A percentile compares a stretch with the other conserved stretches of the same genome.
Evolutionary conservation across 2,888 invertebrate genomes (phyloP).

Genomic region (Magallana nippona): DNA sequence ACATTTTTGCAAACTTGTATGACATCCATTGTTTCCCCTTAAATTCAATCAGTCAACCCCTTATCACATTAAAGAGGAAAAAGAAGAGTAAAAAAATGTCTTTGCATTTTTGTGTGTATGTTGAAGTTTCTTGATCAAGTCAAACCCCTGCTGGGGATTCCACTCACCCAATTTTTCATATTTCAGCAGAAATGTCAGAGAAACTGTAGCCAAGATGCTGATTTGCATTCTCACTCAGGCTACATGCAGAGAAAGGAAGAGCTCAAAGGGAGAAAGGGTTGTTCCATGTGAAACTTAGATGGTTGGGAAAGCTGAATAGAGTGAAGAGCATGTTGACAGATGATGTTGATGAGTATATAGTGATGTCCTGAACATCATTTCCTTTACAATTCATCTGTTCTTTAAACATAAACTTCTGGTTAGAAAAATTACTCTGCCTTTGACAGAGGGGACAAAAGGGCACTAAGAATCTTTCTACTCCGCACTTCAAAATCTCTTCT

Average conservation of each 20-base stretch:
- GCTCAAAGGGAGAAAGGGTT: neutral
- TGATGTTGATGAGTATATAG: neutral
- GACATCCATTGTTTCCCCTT: too few species aligned
- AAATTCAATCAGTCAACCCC: neutral
- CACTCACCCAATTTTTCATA: slow-evolving; percentile 32
- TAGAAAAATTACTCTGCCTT: too few species aligned
- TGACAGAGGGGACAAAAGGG: too few species aligned
- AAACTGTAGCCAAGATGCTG: neutral
- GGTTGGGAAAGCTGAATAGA: slow-evolving; percentile 1
- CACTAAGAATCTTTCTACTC: too few species aligned
- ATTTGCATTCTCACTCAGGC: neutral
- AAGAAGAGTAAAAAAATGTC: neutral
- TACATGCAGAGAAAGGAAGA: slow-evolving; percentile 20
- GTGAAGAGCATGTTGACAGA: neutral
- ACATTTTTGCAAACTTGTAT: too few species aligned
- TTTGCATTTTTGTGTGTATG: neutral
- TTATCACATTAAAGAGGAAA: neutral
- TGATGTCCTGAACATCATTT: neutral
- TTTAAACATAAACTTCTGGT: too few species aligned
- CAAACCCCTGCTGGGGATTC: slow-evolving; percentile 11
- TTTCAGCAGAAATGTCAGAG: slow-evolving; percentile 19
- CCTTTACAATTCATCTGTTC: too few species aligned
- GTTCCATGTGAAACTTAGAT: slow-evolving; percentile 12
- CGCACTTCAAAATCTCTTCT: too few species aligned
- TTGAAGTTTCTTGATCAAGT: slow-evolving; percentile 3